Conservation (phyloP, 1,140 invertebrate species). For the Andricus grossulariae region DNA sequence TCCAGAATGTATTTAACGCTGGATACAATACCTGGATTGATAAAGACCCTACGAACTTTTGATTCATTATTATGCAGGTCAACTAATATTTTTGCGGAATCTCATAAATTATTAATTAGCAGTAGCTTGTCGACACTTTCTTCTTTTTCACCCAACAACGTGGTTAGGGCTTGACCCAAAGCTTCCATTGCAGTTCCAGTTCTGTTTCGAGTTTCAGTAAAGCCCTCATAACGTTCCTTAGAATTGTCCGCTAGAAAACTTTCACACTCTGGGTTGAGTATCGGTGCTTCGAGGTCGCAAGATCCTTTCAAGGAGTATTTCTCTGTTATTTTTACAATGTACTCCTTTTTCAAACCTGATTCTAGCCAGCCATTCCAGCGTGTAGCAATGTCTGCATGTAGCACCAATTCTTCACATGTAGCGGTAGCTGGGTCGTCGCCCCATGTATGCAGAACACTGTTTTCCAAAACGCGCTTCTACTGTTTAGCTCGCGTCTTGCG, state of each 20-base stretch:
- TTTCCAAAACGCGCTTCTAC: too few species aligned
- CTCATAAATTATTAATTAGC: neutral
- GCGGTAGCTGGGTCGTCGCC: too few species aligned
- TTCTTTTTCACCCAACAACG: conserved; percentile 9
- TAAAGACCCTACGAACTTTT: conserved; percentile 15
- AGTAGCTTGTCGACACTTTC: conserved; percentile 4
- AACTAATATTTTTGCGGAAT: neutral
- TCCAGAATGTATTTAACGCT: neutral
- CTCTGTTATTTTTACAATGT: neutral
- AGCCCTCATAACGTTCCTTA: conserved; percentile 11
- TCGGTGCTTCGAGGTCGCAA: conserved; percentile 6
- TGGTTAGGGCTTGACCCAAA: neutral
- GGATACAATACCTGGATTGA: neutral
- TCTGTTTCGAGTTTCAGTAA: conserved; percentile 21
- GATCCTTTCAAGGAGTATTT: neutral
- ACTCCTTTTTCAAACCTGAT: conserved; percentile 12
- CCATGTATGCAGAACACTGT: too few species aligned
- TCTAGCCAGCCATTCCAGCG: conserved; percentile 14
- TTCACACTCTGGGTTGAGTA: conserved; percentile 10
- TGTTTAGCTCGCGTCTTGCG: too few species aligned
- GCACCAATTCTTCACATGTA: too few species aligned
- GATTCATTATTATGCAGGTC: neutral
- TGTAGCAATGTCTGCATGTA: neutral
- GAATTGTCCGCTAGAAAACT: neutral
- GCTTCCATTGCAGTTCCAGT: neutral